Evolutionary conservation across 2,113 vertebrate species (phyloP).

Genomic region (Ivindomyrus marchei): DNA sequence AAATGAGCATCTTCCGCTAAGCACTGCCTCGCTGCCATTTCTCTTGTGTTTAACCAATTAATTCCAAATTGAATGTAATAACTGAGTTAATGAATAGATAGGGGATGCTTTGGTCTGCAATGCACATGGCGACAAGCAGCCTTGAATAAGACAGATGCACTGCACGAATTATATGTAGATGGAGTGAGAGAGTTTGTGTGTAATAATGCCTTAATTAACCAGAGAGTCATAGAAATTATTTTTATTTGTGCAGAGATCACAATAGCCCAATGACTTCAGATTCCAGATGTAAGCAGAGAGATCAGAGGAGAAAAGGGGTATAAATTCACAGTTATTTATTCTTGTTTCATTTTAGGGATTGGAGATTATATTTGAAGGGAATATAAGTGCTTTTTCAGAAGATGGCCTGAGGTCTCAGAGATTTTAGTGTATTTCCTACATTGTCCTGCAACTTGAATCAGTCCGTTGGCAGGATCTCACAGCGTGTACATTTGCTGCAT

Average conservation of each 20-base stretch:
- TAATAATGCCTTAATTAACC: background rate
- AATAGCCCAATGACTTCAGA: background rate
- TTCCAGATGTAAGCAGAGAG: background rate
- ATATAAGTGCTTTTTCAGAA: background rate
- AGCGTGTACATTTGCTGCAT: background rate
- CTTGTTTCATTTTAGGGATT: background rate
- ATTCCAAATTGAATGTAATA: conserved; percentile 17
- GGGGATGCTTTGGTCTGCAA: background rate
- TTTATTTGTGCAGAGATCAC: background rate
- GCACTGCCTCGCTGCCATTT: background rate
- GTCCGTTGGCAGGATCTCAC: background rate
- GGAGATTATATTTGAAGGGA: conserved; percentile 4
- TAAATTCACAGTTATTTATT: background rate
- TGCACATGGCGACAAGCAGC: background rate
- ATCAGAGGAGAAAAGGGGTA: background rate
- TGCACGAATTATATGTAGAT: background rate
- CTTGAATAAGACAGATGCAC: background rate
- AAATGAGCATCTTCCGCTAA: background rate
- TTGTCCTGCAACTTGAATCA: background rate
- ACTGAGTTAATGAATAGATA: conserved; percentile 8
- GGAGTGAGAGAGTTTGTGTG: background rate
- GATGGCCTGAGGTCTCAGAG: background rate
- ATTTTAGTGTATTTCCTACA: background rate
- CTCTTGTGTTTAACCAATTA: conserved; percentile 16
- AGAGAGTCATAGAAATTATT: background rate